Evolutionary conservation across 2,888 invertebrate species (phyloP), one percentile per base, ranked within the genome.

Genomic region (Noctua pronuba): DNA sequence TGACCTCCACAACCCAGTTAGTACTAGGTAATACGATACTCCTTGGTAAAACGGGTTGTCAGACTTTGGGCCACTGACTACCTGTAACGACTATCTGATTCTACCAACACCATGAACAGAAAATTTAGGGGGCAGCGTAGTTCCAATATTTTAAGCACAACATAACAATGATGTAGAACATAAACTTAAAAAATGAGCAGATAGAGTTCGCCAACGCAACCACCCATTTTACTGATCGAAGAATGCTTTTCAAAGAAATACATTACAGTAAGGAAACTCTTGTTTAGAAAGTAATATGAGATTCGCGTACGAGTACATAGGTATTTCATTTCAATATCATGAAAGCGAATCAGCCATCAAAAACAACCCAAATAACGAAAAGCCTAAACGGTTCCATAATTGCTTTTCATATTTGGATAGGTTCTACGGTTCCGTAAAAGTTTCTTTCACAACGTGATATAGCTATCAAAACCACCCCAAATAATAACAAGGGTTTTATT

Each of bases 371-470:
- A 65, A 41, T 55, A 65, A 31, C 8, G n/a, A 46, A 64, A 21
- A 49, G 49, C 35, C 24, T 38, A 69, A 64, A 80, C 16, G 35
- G 44, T 75, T 58, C 44, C 13, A 8, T 70, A 80, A 75, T 65
- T 69, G 35, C 58, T 81, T 70, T 69, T 75, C 69, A 52, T 80
- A 75, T 66, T 81, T 81, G 49, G 58, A 65, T 69, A 80, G 58
- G 58, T 18, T 49, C 35, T 58, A 49, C 21, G 58, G 28, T 69
- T 55, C 35, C 35, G 41, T 35, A 49, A 75, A 74, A 55, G 6
- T 52, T 67, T 60, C 7, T 31, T 28, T 49, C 13, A 31, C 24
- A 46, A 77, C 24, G 41, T 13, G 18, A 44, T 35, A 70, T 8
- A 49, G n/a, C 24, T 35, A 52, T 35, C 35, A n/a, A 62, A 79